These are phyloP conservation scores for Scolopax bukidnonensis DNA, from an alignment of 2,797 vertebrate genomes.

Conservation along the genomic window DNA sequence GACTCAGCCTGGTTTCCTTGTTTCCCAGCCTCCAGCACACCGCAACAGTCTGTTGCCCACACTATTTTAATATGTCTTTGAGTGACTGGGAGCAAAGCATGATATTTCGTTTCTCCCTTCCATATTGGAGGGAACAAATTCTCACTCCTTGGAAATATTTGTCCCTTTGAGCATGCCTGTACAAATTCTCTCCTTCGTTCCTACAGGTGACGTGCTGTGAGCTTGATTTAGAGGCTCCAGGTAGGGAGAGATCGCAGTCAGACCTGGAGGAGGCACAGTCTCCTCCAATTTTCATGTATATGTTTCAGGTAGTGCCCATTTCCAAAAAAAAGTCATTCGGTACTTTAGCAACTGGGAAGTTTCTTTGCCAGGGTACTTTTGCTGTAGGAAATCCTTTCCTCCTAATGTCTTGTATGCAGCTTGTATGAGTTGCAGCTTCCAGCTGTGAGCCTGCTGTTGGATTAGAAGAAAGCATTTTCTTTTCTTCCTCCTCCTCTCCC, in stretches of 20 bases:
- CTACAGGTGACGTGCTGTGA: not conserved
- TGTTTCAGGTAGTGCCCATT: not conserved
- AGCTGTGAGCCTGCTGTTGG: not conserved
- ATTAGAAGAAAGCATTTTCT: not conserved
- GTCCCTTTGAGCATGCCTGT: not conserved
- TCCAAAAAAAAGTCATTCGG: not conserved
- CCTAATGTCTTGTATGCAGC: not conserved
- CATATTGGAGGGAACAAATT: not conserved
- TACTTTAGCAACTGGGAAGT: not conserved
- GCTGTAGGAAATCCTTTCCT: not conserved
- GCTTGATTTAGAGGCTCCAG: not conserved
- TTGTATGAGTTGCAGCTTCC: not conserved
- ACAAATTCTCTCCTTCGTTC: not conserved
- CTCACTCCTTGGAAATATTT: not conserved
- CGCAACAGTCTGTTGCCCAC: not conserved
- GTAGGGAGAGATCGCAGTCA: not conserved
- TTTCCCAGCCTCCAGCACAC: not conserved
- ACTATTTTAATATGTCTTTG: not conserved
- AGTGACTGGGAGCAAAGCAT: not conserved
- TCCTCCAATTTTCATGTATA: not conserved
- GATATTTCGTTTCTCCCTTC: not conserved
- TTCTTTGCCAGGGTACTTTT: not conserved
- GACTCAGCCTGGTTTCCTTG: not conserved
- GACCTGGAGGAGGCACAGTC: not conserved
- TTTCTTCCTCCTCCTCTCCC: slow-evolving; percentile 60